These are phyloP conservation scores for Tachina grossa DNA, from an alignment of 2,888 invertebrate species.

Conservation along the genomic window DNA sequence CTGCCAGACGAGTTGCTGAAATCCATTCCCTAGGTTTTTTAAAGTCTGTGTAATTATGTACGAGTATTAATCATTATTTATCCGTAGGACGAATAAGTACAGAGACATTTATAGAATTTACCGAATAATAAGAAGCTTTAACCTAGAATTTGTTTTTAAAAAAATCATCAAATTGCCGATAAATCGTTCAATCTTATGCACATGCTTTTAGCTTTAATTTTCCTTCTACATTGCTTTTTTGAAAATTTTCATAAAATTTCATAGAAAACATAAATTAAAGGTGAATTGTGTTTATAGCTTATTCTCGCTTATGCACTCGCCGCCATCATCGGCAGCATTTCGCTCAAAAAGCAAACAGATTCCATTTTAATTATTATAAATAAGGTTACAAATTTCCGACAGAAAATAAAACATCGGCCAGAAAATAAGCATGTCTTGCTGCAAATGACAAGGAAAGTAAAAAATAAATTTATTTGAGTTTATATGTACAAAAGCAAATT, in stretches of 20 bases:
- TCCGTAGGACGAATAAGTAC: too few species aligned
- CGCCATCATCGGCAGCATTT: constrained; percentile 17
- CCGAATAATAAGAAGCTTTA: too few species aligned
- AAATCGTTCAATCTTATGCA: background rate
- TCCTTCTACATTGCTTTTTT: constrained; percentile 1
- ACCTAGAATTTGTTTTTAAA: background rate
- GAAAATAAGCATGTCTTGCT: background rate
- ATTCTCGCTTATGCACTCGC: constrained; percentile 27
- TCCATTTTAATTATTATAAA: constrained; percentile 27
- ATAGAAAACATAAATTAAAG: background rate
- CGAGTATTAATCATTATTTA: too few species aligned
- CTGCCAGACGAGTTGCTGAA: too few species aligned
- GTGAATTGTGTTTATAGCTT: constrained; percentile 24
- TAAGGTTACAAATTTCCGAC: background rate
- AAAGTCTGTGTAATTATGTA: too few species aligned
- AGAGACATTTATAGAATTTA: too few species aligned
- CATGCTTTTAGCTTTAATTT: background rate
- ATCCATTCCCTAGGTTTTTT: too few species aligned
- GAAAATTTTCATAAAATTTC: constrained; percentile 12
- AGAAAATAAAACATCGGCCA: constrained; percentile 1
- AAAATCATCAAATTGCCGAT: background rate
- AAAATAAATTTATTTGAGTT: background rate
- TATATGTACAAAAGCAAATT: too few species aligned
- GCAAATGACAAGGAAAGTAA: constrained; percentile 12
- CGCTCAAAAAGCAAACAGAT: constrained; percentile 24